Conservation (phyloP, 1,140 invertebrate genomes). For the Aphelenchoides avenae region DNA sequence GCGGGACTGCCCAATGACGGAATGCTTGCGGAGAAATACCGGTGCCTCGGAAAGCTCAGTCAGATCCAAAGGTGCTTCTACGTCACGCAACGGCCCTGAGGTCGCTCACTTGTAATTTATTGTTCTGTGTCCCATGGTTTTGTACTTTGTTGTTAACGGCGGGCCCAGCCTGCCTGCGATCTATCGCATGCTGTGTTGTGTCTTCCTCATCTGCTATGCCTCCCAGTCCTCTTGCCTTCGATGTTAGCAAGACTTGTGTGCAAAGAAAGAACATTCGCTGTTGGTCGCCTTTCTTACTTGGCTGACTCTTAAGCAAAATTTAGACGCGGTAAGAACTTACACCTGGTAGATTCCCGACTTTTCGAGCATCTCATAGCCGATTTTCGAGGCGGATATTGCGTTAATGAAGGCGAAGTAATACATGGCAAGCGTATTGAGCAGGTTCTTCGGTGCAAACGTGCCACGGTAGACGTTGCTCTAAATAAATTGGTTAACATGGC, state of each 20-base stretch:
- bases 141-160: neutral
- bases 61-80: slow-evolving; percentile 59
- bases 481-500: slow-evolving; percentile 6
- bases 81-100: slow-evolving; percentile 50
- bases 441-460: slow-evolving; percentile 10
- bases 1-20: slow-evolving; percentile 56
- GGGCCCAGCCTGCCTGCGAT: neutral
- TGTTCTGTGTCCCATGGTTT: neutral
- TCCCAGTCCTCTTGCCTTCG: slow-evolving; percentile 4
- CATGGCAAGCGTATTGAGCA: slow-evolving; percentile 13
- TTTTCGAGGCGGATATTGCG: slow-evolving; percentile 1
- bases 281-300: neutral
- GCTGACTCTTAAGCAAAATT: neutral
- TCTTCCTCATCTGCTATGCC: neutral
- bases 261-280: neutral
- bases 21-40: slow-evolving; percentile 57
- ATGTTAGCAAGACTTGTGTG: neutral
- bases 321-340: slow-evolving; percentile 8
- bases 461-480: slow-evolving; percentile 15
- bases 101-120: slow-evolving; percentile 9
- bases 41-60: slow-evolving; percentile 50
- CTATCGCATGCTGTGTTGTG: slow-evolving; percentile 1
- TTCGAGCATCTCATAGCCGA: slow-evolving; percentile 12
- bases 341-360: slow-evolving; percentile 17
- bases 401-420: slow-evolving; percentile 17